Evolutionary conservation across 2,888 invertebrate genomes (phyloP).

Genomic region (Pardosa pseudoannulata): DNA sequence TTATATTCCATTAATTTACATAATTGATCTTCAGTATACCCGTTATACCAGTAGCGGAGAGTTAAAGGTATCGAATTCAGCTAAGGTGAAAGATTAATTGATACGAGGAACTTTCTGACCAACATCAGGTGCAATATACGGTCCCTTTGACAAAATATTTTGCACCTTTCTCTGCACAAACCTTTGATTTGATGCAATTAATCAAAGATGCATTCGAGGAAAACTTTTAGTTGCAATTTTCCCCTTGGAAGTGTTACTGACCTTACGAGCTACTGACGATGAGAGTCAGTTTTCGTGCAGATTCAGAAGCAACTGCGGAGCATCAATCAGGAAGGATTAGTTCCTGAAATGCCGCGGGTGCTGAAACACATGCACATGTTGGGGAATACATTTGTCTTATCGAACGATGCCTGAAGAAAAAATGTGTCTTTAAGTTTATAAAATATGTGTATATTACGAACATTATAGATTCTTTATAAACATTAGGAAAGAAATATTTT

Average conservation of each 20-base stretch:
- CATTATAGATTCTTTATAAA: too few relatives aligned
- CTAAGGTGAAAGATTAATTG: slow-evolving; percentile 45
- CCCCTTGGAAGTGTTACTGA: slow-evolving; percentile 29
- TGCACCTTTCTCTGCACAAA: slow-evolving; percentile 28
- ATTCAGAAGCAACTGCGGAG: neutral
- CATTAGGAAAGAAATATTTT: too few relatives aligned
- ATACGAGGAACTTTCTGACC: slow-evolving; percentile 22
- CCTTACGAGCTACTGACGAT: slow-evolving; percentile 43
- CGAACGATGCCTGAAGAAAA: slow-evolving; percentile 16
- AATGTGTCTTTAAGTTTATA: slow-evolving; percentile 37
- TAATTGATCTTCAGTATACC: slow-evolving; percentile 23
- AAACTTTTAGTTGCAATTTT: slow-evolving; percentile 30
- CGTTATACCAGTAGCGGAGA: slow-evolving; percentile 20
- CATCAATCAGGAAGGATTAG: slow-evolving; percentile 14
- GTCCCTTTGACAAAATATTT: slow-evolving; percentile 43
- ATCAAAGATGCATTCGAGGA: slow-evolving; percentile 49
- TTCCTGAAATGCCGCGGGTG: slow-evolving; percentile 9
- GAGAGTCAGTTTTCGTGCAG: slow-evolving; percentile 4
- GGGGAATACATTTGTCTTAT: slow-evolving; percentile 16
- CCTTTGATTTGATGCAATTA: slow-evolving; percentile 49
- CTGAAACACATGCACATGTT: neutral
- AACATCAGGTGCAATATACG: slow-evolving; percentile 33
- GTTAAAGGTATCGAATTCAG: slow-evolving; percentile 2
- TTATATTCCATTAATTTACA: slow-evolving; percentile 44
- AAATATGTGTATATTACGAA: too few relatives aligned